Evolutionary conservation across 53 echinoderm and acorn worm species (phyloP), one percentile per base, ranked within the genome.

Genomic region (Hippasteria phrygiana): DNA sequence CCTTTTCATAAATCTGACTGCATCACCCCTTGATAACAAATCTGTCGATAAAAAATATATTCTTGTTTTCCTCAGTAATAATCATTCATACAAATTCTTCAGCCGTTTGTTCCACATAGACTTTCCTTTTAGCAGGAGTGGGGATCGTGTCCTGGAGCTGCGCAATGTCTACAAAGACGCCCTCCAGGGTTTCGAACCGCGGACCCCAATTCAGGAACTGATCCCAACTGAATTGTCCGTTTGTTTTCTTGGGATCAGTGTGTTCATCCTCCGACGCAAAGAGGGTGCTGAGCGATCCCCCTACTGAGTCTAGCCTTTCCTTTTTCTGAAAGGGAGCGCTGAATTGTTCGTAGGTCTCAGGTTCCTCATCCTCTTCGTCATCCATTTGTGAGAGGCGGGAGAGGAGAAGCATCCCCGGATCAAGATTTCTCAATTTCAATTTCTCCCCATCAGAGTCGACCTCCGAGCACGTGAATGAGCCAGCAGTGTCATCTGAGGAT

Each of bases 391-490:
- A 94, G 1, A 95, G 90, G 67, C 87, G 87, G 18, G 88, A 94
- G 31, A 95, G 91, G 71, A 95, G 93, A 3, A 94, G 75, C 39
- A 59, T 92, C 20, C 88, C 91, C 11, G 94, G 93, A 87, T 93
- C 91, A 4, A 93, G 50, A 29, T 87, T 81, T 31, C 82, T 80
- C 2, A 39, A 55, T 69, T 77, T 91, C 65, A 45, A 20, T 54
- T 93, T 84, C 3, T 91, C 93, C 14, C 37, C 53, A 36, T 97
- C 97, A 17, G 92, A 90, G 29, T 97, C 95, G 67, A 92, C 88
- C 84, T 97, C 97, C 2, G 97, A 97, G 51, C 97, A 97, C 62
- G 97, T 97, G 89, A 97, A 97, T 24, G 97, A 97, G 65, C 92
- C 97, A 37, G 94, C 94, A 26, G 94, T 97, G 78, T 97, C 97